Evolutionary conservation across 1,140 invertebrate species (phyloP).

Genomic region (Wiebesia pumilae): DNA sequence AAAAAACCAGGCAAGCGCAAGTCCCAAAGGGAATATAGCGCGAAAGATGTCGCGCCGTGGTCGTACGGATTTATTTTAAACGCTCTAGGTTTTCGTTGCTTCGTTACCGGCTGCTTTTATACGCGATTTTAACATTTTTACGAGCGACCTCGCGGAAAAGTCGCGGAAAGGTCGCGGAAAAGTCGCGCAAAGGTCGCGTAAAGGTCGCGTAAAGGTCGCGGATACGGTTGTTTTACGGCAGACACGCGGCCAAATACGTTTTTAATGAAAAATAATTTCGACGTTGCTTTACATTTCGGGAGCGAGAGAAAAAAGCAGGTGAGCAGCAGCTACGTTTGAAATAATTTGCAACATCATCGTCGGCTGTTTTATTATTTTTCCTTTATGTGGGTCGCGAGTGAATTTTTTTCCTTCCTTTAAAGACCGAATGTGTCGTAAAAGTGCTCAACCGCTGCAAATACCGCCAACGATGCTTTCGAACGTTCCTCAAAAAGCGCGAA

Average conservation of each 20-base stretch:
- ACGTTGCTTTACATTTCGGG: not conserved
- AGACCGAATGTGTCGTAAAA: not conserved
- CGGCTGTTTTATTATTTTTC: not conserved
- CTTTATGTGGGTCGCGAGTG: not conserved
- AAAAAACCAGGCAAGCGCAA: not conserved
- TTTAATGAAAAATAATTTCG: constrained; percentile 31
- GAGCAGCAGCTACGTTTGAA: not conserved
- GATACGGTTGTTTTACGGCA: not conserved
- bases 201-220: not conserved
- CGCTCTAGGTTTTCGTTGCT: not conserved
- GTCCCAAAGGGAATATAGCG: not conserved
- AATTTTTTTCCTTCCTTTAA: constrained; percentile 3
- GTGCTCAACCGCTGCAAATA: not conserved
- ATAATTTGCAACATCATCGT: not conserved
- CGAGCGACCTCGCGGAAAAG: not conserved
- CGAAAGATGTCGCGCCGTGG: not conserved
- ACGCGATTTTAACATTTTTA: constrained; percentile 23
- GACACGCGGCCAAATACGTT: not conserved
- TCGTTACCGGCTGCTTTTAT: not conserved
- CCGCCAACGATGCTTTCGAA: not conserved
- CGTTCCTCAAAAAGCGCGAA: not conserved
- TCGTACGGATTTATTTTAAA: constrained; percentile 35
- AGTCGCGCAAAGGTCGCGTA: too few relatives aligned
- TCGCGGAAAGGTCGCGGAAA: too few relatives aligned
- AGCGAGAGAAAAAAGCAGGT: not conserved